Percentiles rank a stretch among this genome's conserved stretches.
phyloP scores from a whole-genome alignment of 2,113 vertebrate species.

The Eurystomus gularis region DNA sequence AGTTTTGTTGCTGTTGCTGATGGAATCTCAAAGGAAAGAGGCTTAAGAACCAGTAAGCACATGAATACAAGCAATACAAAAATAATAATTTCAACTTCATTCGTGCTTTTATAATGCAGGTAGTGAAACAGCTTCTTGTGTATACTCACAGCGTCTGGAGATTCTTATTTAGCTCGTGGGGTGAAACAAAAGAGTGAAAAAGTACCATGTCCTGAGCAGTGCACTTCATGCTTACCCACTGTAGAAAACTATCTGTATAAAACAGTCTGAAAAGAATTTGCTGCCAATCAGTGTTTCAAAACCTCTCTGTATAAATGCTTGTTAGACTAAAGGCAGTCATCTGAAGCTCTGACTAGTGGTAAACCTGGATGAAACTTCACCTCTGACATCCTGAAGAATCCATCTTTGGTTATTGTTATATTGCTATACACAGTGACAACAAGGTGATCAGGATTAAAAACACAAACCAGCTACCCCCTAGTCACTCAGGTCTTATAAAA shows the following conservation, averaged over 20 bases:
- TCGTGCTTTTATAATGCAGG: constrained; percentile 37
- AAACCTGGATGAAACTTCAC: neutral
- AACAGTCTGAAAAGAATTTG: constrained; percentile 25
- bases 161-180: neutral
- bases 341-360: neutral
- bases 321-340: neutral
- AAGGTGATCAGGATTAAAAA: constrained; percentile 5
- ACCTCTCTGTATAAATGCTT: neutral
- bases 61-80: constrained; percentile 19
- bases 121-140: constrained; percentile 19
- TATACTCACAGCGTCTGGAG: neutral
- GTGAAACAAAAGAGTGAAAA: neutral
- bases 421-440: neutral
- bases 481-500: neutral
- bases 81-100: constrained; percentile 24
- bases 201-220: neutral
- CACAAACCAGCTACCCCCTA: neutral
- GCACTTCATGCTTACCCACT: neutral
- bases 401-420: constrained; percentile 28
- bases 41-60: neutral
- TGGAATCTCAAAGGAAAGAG: neutral
- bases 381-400: neutral
- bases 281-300: neutral
- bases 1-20: neutral
- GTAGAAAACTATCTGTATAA: constrained; percentile 36